phyloP scores from a whole-genome alignment of 2,113 vertebrate genomes.

The Beaufortia kweichowensis region DNA sequence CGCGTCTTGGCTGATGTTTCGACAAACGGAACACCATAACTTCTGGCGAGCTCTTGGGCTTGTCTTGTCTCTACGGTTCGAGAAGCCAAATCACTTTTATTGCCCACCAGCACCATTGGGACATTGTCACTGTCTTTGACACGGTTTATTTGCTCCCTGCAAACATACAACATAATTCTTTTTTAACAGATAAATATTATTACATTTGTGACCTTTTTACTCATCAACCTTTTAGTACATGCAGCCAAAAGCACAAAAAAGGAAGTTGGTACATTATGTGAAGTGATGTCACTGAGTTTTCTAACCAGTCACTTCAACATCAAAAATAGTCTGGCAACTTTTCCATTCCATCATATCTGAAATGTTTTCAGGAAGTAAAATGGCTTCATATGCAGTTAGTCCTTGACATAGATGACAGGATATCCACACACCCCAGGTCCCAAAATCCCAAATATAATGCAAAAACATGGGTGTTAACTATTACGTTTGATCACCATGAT shows the following conservation, averaged over 20 bases:
- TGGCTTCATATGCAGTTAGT: not conserved
- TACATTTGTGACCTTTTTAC: not conserved
- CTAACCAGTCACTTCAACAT: not conserved
- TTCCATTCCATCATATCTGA: not conserved
- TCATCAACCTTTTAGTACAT: not conserved
- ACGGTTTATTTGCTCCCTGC: conserved; percentile 84
- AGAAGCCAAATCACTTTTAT: conserved; percentile 81
- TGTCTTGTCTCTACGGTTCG: conserved; percentile 78
- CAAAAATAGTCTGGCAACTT: not conserved
- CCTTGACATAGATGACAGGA: not conserved
- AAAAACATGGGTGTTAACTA: not conserved
- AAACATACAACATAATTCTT: not conserved
- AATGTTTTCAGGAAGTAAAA: not conserved
- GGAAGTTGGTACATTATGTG: conserved; percentile 5
- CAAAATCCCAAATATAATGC: not conserved
- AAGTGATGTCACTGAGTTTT: not conserved
- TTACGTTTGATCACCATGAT: not conserved
- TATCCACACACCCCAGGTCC: not conserved
- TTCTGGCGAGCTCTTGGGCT: conserved; percentile 80
- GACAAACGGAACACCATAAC: conserved; percentile 81
- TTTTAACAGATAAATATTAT: not conserved
- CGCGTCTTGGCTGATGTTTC: conserved; percentile 86
- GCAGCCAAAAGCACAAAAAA: not conserved
- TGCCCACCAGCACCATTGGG: conserved; percentile 84
- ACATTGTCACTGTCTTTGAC: conserved; percentile 86